Conservation (phyloP, 2,888 invertebrate genomes). For the Noctua pronuba region DNA sequence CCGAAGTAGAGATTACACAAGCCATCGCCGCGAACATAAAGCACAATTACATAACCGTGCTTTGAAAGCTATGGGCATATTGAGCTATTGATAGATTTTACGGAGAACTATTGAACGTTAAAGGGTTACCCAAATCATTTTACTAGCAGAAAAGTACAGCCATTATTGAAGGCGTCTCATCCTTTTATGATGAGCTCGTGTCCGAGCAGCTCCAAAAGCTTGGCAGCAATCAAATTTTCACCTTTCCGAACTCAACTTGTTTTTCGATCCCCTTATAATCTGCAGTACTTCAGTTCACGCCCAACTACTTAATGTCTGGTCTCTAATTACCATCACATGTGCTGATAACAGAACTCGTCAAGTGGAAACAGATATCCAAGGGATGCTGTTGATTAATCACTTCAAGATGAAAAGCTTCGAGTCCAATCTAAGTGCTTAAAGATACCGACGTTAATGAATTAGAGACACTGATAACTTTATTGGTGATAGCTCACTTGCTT, state of each 20-base stretch:
- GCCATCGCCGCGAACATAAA: slow-evolving; percentile 74
- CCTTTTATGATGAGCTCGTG: not conserved
- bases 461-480: slow-evolving; percentile 22
- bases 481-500: slow-evolving; percentile 34
- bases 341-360: slow-evolving; percentile 44
- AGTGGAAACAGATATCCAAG: slow-evolving; percentile 50
- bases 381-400: slow-evolving; percentile 46
- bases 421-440: slow-evolving; percentile 36
- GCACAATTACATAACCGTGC: slow-evolving; percentile 79
- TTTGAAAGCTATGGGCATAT: slow-evolving; percentile 76
- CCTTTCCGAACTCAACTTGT: not conserved
- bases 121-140: slow-evolving; percentile 53
- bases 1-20: slow-evolving; percentile 73
- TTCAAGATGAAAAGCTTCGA: slow-evolving; percentile 29
- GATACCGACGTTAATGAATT: slow-evolving; percentile 40
- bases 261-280: not conserved
- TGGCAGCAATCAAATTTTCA: not conserved
- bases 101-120: slow-evolving; percentile 70
- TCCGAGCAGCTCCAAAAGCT: not conserved
- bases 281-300: slow-evolving; percentile 26
- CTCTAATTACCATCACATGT: slow-evolving; percentile 55
- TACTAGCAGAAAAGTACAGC: not conserved
- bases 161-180: not conserved
- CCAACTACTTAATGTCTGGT: slow-evolving; percentile 38
- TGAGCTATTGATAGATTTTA: slow-evolving; percentile 75